Evolutionary conservation across 2,888 invertebrate species (phyloP), one percentile per base, ranked within the genome.

Genomic region (Meteorus cinctellus): DNA sequence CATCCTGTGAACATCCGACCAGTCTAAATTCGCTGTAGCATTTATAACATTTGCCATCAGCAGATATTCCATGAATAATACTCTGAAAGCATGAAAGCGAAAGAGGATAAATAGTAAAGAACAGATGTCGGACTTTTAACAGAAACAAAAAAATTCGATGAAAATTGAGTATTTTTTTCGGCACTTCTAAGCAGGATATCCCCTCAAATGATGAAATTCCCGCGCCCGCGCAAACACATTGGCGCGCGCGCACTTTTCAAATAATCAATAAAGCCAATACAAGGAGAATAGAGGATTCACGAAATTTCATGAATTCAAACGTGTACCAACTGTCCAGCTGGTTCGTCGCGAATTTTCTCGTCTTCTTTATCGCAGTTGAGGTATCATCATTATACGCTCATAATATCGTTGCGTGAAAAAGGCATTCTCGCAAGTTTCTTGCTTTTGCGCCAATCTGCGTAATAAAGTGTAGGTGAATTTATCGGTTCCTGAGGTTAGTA

Each of bases 181-280:
- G 41, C 41, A 12, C 41, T 41, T 41, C 41, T 12, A 41, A 41
- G 8, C 41, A 41, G 41, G 41, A 41, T 41, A 41, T n/a, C 19
- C 59, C 24, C 14, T 34, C 4, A n/a, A 63, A 63, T n/a, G 16
- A 29, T 31, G 27, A 31, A 31, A 27, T 34, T 63, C n/a, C 34
- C 16, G 65, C 65, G 65, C 65, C n/a, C 65, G 65, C 65, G 65
- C 65, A 65, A 65, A 65, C 8, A 19, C 65, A 41, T 65, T 41
- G 16, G 24, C 14, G 65, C 65, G 65, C 65, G 41, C 65, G 65
- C 65, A 65, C 19, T 41, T 36, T 65, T 36, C 16, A 65, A 63
- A 19, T 12, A 36, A 65, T 65, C 65, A 65, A 65, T 65, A 65
- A 65, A 34, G 14, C 8, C 65, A n/a, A 29, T n/a, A 63, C 29